A percentile compares a stretch with the other conserved stretches of the same genome.
These are phyloP conservation scores for Pasiphila rectangulata DNA, from an alignment of 2,888 invertebrate genomes.

Conservation along the genomic window DNA sequence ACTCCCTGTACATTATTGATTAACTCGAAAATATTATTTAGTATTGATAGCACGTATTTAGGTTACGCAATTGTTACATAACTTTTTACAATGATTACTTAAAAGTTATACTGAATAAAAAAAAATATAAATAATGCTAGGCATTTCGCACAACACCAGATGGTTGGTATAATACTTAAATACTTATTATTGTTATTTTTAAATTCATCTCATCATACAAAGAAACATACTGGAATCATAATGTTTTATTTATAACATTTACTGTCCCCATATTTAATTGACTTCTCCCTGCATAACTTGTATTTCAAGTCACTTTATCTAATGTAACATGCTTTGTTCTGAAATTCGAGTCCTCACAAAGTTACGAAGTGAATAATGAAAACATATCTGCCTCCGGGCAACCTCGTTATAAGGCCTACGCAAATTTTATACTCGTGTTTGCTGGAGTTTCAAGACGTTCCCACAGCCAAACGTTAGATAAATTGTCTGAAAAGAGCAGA, in stretches of 20 bases:
- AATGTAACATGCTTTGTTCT: slow-evolving; percentile 33
- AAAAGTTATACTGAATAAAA: too few species aligned
- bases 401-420: slow-evolving; percentile 29
- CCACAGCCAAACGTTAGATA: not conserved
- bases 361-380: slow-evolving; percentile 40
- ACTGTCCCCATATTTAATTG: slow-evolving; percentile 12
- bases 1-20: too few species aligned
- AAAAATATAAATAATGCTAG: too few species aligned
- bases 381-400: slow-evolving; percentile 34
- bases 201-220: too few species aligned
- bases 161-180: too few species aligned
- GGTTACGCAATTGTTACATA: too few species aligned
- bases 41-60: too few species aligned
- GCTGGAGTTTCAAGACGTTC: not conserved
- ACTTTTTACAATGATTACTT: too few species aligned
- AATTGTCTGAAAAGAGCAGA: not conserved
- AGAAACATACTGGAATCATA: too few species aligned
- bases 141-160: too few species aligned
- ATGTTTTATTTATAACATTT: not conserved
- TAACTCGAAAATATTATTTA: too few species aligned
- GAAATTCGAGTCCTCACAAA: slow-evolving; percentile 38
- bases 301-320: slow-evolving; percentile 26
- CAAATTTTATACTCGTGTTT: slow-evolving; percentile 28
- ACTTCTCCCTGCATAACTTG: slow-evolving; percentile 1
- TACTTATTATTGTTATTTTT: too few species aligned